These are phyloP conservation scores for Scelioninae gen. 1 DNA, from an alignment of 2,888 invertebrate species.

Conservation along the genomic window DNA sequence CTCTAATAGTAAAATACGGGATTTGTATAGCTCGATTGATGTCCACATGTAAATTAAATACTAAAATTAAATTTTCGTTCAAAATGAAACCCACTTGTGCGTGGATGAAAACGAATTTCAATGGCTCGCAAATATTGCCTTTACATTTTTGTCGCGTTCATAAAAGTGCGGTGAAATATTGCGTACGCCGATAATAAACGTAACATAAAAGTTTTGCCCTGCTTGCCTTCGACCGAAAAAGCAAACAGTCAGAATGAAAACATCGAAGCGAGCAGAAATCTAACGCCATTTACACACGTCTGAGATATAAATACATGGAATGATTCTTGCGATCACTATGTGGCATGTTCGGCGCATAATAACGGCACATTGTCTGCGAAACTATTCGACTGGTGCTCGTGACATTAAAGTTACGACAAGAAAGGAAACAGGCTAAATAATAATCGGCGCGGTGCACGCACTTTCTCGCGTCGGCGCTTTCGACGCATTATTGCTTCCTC, in stretches of 20 bases:
- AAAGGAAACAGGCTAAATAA: conserved; percentile 49
- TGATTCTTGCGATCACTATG: conserved; percentile 21
- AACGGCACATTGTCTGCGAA: conserved; percentile 29
- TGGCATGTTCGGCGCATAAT: conserved; percentile 10
- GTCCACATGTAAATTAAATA: no score
- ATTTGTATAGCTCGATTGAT: no score
- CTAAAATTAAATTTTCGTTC: no score
- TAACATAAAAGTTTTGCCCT: conserved; percentile 17
- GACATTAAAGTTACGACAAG: conserved; percentile 55
- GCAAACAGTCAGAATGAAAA: conserved; percentile 21
- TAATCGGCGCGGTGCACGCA: conserved; percentile 50
- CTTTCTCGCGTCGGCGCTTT: no score
- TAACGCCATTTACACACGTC: no score
- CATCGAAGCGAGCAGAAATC: no score
- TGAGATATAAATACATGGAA: no score
- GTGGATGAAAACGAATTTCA: conserved; percentile 22
- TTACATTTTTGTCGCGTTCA: conserved; percentile 28
- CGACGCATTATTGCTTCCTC: conserved; percentile 47
- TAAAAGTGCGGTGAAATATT: conserved; percentile 22
- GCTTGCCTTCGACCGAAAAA: conserved; percentile 3
- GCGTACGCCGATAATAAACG: conserved; percentile 26
- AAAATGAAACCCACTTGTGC: conserved; percentile 24
- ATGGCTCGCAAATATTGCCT: conserved; percentile 38
- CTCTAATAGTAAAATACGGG: no score
- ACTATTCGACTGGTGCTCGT: conserved; percentile 20